Base-by-base conservation (phyloP, 30 jellyfish, hydroid and myxozoan species). In the Calvadosia cruxmelitensis region DNA sequence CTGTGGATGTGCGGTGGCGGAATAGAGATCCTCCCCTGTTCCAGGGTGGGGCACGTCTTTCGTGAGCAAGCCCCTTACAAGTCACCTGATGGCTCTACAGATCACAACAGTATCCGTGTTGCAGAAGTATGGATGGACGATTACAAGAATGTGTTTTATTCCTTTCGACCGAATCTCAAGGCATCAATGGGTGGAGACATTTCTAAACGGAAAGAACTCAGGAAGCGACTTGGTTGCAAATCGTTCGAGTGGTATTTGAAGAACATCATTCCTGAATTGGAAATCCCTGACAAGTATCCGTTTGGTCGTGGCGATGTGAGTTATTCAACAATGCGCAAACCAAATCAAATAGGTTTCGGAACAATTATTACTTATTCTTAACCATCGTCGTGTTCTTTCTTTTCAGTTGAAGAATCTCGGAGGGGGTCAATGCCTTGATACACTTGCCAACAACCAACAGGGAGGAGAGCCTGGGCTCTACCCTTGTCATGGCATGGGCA, bases 1-100 rank as follows among this genome's bases (percentile, higher is more conserved):
- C 86, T 91, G 7, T 91, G 99, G 99, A 91, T 82, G 95, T 91
- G 99, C 49, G 99, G 95, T 0, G 99, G 91, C 12, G 99, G 99
- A 31, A 91, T 91, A 33, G 95, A 91, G 77, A 91, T 91, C 49
- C 49, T 81, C 16, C 99, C 95, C 7, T 91, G 99, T 77, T 91
- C 99, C 31, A 92, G 95, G 53, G 95, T 91, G 32, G 99, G 99
- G 50, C 99, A 91, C 80, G 99, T 91, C 29, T 91, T 91, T 66
- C 78, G 99, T 27, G 95, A 91, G 64, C 93, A 83, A 42, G 95
- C 99, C 26, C 99, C 99, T 15, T 84, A 91, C 79, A 77, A 78
- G 67, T 73, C 89, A 0, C 95, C 99, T 12, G 95, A 83, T 29
- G 95, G 95, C 3, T 91, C 95, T 29, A 84, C 95, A 24, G 95